These are phyloP conservation scores for Sander vitreus DNA, from an alignment of 2,113 vertebrate species.

Conservation along the genomic window DNA sequence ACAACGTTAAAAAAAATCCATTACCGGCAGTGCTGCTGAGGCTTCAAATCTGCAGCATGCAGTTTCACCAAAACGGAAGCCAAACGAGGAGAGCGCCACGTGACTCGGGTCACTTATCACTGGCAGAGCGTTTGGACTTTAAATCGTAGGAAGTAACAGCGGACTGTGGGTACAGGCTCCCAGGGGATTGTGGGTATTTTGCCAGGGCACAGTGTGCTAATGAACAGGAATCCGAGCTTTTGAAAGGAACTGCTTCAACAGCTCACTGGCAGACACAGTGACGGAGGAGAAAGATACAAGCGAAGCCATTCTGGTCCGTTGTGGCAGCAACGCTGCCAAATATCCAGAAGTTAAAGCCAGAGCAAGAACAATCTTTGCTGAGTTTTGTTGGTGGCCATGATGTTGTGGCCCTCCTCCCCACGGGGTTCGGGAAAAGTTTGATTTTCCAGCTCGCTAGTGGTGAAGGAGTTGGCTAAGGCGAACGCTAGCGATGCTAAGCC, in stretches of 20 bases:
- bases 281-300: too few species aligned
- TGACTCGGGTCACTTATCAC: neutral
- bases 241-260: neutral
- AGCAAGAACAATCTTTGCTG: too few species aligned
- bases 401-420: too few species aligned
- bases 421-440: too few species aligned
- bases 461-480: too few species aligned
- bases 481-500: too few species aligned
- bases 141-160: neutral
- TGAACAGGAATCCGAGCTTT: neutral
- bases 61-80: neutral
- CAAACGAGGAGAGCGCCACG: neutral
- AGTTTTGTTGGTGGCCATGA: too few species aligned
- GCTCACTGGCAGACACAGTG: neutral
- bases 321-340: too few species aligned
- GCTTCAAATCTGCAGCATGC: slow-evolving; percentile 2
- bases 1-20: slow-evolving; percentile 15
- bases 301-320: too few species aligned
- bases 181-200: slow-evolving; percentile 42
- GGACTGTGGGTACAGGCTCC: neutral
- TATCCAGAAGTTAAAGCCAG: too few species aligned
- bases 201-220: slow-evolving; percentile 2
- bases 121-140: neutral
- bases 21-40: neutral
- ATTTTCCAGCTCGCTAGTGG: too few species aligned